Percentiles rank a stretch among this genome's conserved stretches.
phyloP scores from a whole-genome alignment of 2,113 vertebrate species.

The Rhombomys opimus region DNA sequence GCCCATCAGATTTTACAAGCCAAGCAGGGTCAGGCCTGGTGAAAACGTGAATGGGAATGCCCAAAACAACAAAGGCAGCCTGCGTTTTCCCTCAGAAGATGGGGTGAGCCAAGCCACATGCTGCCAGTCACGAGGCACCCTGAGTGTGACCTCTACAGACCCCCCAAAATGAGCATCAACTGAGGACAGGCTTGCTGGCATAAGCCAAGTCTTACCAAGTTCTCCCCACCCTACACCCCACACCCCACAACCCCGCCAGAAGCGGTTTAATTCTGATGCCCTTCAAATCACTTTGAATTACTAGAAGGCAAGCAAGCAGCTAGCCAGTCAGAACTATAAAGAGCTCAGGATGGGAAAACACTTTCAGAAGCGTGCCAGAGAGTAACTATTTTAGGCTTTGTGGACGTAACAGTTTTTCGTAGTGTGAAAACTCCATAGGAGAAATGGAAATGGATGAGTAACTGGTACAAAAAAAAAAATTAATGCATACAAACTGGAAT shows the following conservation, averaged over 20 bases:
- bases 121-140: neutral
- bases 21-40: conserved; percentile 65
- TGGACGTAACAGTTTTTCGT: neutral
- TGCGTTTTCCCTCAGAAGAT: conserved; percentile 17
- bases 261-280: neutral
- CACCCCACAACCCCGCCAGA: neutral
- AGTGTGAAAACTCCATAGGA: neutral
- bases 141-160: neutral
- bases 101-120: conserved; percentile 52
- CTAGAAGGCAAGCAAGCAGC: neutral
- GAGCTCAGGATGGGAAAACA: neutral
- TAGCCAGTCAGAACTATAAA: neutral
- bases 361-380: neutral
- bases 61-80: conserved; percentile 65
- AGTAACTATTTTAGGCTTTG: neutral
- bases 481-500: neutral
- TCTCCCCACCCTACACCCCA: neutral
- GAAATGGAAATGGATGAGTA: neutral
- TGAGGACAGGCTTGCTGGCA: neutral
- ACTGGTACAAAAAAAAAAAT: neutral
- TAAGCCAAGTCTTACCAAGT: neutral
- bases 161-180: rapidly evolving
- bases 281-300: neutral
- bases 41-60: conserved; percentile 66
- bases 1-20: conserved; percentile 80